Percentiles rank a stretch among this genome's conserved stretches.
These are phyloP conservation scores for Protosalanx chinensis DNA, from an alignment of 2,797 vertebrate genomes.

Conservation along the genomic window DNA sequence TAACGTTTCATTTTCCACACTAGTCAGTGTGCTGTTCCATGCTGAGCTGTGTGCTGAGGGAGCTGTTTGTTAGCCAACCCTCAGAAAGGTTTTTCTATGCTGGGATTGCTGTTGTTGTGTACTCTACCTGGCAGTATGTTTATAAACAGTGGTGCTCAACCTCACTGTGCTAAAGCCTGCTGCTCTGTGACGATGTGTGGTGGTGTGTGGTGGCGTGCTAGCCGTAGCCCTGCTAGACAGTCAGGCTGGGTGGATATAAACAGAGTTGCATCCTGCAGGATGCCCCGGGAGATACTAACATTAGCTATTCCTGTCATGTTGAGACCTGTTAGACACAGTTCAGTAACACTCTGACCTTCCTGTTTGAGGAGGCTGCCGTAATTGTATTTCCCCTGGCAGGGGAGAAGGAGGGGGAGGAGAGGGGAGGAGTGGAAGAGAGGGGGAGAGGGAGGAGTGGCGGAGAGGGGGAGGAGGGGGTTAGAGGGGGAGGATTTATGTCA, in stretches of 20 bases:
- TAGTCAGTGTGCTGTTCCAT: too few relatives aligned
- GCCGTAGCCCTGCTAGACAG: neutral
- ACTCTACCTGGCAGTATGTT: too few relatives aligned
- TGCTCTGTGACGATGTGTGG: slow-evolving; percentile 16
- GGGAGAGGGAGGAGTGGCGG: slow-evolving; percentile 19
- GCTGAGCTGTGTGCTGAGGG: too few relatives aligned
- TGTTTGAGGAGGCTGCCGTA: slow-evolving; percentile 44
- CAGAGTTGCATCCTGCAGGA: slow-evolving; percentile 11
- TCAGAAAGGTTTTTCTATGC: too few relatives aligned
- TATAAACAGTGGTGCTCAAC: too few relatives aligned
- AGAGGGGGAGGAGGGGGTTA: neutral
- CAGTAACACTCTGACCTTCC: slow-evolving; percentile 49
- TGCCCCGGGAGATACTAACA: slow-evolving; percentile 23
- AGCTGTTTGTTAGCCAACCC: too few relatives aligned
- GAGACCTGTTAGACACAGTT: slow-evolving; percentile 44
- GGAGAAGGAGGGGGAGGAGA: slow-evolving; percentile 20
- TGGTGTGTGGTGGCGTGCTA: neutral
- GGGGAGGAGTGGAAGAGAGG: slow-evolving; percentile 24
- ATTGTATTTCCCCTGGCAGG: slow-evolving; percentile 47
- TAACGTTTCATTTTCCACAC: too few relatives aligned
- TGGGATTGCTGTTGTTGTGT: too few relatives aligned
- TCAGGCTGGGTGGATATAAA: slow-evolving; percentile 19
- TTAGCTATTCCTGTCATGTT: slow-evolving; percentile 40
- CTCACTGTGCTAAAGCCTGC: neutral
- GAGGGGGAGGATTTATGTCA: neutral